phyloP scores from a whole-genome alignment of 1,140 invertebrate species.

The Cephus cinctus region DNA sequence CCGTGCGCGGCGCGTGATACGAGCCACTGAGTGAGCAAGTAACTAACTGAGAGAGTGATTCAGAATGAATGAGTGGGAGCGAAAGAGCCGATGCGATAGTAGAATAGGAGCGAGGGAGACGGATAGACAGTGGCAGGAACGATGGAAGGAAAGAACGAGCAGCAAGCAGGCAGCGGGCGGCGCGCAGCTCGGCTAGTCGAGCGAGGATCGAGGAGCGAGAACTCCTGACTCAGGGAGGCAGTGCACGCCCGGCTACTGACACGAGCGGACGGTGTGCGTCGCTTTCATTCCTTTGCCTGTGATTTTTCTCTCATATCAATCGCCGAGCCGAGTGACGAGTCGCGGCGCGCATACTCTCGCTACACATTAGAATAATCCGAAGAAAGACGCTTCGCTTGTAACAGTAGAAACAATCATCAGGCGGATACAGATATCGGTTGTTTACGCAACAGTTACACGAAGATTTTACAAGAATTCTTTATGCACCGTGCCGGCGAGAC shows the following conservation, averaged over 20 bases:
- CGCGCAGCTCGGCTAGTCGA: constrained; percentile 18
- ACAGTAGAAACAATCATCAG: too few species aligned
- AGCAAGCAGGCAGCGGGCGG: not conserved
- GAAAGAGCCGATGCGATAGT: not conserved
- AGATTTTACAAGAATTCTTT: not conserved
- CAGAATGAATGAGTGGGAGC: too few species aligned
- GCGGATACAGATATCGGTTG: too few species aligned
- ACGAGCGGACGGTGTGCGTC: constrained; percentile 48
- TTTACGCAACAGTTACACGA: too few species aligned
- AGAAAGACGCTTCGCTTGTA: too few species aligned
- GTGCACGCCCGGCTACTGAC: constrained; percentile 56
- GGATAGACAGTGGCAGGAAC: constrained; percentile 3
- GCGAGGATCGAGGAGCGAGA: not conserved
- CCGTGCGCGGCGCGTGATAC: too few species aligned
- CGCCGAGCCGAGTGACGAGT: constrained; percentile 23
- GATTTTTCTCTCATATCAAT: constrained; percentile 28
- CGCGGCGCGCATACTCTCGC: constrained; percentile 9
- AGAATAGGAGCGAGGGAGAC: constrained; percentile 4
- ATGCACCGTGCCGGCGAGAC: not conserved
- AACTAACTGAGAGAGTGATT: too few species aligned
- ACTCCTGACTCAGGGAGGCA: constrained; percentile 21
- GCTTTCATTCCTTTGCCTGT: constrained; percentile 31
- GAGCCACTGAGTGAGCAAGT: not conserved
- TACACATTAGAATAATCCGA: too few species aligned
- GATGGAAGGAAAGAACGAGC: constrained; percentile 5